Evolutionary conservation across 2,888 invertebrate genomes (phyloP).

Genomic region (Aphidius colemani): DNA sequence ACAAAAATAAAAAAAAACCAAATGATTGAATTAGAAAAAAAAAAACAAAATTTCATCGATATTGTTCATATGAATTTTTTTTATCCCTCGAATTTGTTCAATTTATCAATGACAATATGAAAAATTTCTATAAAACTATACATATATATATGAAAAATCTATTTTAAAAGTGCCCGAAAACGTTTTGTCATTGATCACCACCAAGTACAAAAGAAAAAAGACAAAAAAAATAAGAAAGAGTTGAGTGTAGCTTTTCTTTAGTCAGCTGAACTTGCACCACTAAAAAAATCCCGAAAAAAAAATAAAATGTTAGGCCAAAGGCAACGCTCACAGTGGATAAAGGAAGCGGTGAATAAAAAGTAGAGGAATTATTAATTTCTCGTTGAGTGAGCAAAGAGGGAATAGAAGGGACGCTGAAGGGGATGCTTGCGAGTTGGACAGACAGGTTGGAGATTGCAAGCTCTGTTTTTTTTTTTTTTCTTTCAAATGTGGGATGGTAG

Average conservation of each 20-base stretch:
- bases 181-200: background rate
- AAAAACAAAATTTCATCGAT: background rate
- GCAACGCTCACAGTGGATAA: conserved; percentile 24
- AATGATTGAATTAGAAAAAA: background rate
- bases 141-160: too few species aligned
- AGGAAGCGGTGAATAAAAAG: conserved; percentile 30
- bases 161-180: too few species aligned
- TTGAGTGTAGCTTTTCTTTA: too few species aligned
- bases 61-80: background rate
- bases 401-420: conserved; percentile 14
- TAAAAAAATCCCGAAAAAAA: conserved; percentile 1
- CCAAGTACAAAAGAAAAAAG: conserved; percentile 1
- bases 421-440: background rate
- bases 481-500: conserved; percentile 21
- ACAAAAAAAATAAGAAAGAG: background rate
- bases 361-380: conserved; percentile 38
- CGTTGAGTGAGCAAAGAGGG: conserved; percentile 22
- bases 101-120: background rate
- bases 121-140: background rate
- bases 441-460: conserved; percentile 27
- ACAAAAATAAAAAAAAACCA: conserved; percentile 9
- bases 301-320: conserved; percentile 20
- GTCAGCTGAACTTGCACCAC: background rate
- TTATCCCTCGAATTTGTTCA: background rate
- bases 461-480: conserved; percentile 7